Percentiles rank a stretch among this genome's conserved stretches.
phyloP scores from a whole-genome alignment of 2,113 vertebrate species.

The Meleagris gallopavo region DNA sequence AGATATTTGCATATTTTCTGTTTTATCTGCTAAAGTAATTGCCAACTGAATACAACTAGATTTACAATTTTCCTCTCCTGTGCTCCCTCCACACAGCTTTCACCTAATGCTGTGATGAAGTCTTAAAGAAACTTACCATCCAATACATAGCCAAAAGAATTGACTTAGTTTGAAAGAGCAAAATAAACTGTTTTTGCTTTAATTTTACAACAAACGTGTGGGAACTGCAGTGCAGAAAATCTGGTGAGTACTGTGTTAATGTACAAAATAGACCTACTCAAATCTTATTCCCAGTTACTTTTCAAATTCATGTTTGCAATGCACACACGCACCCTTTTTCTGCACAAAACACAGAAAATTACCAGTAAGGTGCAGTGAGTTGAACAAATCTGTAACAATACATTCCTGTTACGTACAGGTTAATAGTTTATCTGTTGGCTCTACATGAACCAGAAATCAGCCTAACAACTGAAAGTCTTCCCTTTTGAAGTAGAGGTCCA shows the following conservation, averaged over 20 bases:
- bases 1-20: slow-evolving; percentile 27
- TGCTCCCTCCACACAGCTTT: background rate
- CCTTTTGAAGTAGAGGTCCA: rapidly evolving
- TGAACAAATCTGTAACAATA: background rate
- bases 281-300: background rate
- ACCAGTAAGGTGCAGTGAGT: background rate
- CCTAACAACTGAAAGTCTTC: background rate
- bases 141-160: background rate
- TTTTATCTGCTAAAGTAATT: slow-evolving; percentile 43
- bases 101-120: background rate
- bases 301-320: background rate
- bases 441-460: background rate
- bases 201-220: background rate
- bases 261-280: background rate
- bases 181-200: background rate
- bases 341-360: background rate
- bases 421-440: background rate
- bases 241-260: background rate
- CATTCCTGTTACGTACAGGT: background rate
- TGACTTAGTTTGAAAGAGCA: background rate
- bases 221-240: background rate
- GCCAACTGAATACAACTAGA: background rate
- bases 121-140: background rate
- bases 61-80: background rate
- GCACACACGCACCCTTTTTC: background rate